Evolutionary conservation across 1,140 invertebrate genomes (phyloP).

Genomic region (Saccostrea echinata): DNA sequence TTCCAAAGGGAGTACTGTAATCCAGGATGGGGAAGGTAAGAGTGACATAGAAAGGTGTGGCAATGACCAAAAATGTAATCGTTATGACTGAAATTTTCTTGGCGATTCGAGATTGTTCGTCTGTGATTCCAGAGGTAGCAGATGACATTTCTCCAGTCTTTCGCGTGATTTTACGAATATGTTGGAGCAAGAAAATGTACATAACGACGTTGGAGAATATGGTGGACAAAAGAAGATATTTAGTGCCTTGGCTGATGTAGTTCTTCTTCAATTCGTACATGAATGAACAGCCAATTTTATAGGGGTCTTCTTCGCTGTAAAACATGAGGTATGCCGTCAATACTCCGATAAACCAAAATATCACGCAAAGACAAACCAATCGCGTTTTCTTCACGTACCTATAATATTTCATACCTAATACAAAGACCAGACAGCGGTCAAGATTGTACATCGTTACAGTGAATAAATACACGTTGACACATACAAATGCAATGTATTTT

Average conservation of each 20-base stretch:
- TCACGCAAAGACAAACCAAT: neutral
- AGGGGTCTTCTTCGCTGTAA: neutral
- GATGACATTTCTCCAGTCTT: neutral
- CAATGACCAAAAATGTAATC: neutral
- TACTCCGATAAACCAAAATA: neutral
- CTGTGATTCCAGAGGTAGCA: neutral
- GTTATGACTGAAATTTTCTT: neutral
- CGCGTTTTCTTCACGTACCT: neutral
- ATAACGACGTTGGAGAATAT: neutral
- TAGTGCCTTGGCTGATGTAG: neutral
- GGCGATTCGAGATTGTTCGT: neutral
- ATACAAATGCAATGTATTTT: neutral
- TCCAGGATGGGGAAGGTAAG: neutral
- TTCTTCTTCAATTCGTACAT: neutral
- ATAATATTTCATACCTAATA: neutral
- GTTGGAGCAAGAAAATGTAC: neutral
- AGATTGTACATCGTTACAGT: neutral
- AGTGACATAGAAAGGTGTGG: neutral
- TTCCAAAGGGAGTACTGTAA: neutral
- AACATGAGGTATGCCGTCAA: neutral
- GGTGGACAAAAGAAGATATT: neutral
- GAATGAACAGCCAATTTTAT: neutral
- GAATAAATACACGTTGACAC: neutral
- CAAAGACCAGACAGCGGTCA: neutral
- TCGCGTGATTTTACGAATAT: neutral